phyloP scores from a whole-genome alignment of 2,888 invertebrate genomes.

The Trissonchulus latispiculum region DNA sequence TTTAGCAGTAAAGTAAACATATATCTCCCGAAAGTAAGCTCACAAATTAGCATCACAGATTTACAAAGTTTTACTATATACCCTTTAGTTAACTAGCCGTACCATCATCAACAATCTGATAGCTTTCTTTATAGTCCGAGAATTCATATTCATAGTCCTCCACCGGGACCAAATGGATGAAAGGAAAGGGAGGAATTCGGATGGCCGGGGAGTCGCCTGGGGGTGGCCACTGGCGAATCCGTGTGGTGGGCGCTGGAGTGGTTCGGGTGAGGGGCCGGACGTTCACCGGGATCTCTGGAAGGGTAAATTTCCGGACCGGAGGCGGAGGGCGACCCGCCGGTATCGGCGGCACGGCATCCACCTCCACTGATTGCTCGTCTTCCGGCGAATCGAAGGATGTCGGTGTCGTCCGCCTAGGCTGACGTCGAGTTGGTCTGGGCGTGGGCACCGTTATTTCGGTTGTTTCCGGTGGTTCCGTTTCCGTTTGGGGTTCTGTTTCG shows the following conservation, averaged over 20 bases:
- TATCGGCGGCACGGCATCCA: neutral
- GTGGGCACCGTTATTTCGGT: slow-evolving; percentile 3
- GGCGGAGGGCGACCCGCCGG: neutral
- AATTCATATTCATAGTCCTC: neutral
- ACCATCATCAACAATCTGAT: neutral
- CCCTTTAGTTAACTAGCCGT: too few species aligned
- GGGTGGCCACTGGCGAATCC: slow-evolving; percentile 1
- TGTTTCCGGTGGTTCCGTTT: slow-evolving; percentile 12
- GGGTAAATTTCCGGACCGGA: too few species aligned
- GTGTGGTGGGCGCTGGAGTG: neutral
- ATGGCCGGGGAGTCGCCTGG: neutral
- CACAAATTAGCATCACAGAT: too few species aligned
- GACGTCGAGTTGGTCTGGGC: neutral
- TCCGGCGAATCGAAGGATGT: neutral
- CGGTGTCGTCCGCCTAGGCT: neutral
- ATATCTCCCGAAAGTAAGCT: too few species aligned
- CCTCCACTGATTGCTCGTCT: neutral
- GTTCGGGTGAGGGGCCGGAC: neutral
- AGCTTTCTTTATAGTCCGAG: neutral
- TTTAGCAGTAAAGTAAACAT: too few species aligned
- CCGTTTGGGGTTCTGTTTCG: neutral
- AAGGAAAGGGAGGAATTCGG: slow-evolving; percentile 16
- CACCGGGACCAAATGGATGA: slow-evolving; percentile 16
- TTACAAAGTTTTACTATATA: neutral
- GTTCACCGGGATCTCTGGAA: too few species aligned